Evolutionary conservation across 2,113 vertebrate genomes (phyloP), one percentile per base, ranked within the genome.

Genomic region (Platycercus adscitus): DNA sequence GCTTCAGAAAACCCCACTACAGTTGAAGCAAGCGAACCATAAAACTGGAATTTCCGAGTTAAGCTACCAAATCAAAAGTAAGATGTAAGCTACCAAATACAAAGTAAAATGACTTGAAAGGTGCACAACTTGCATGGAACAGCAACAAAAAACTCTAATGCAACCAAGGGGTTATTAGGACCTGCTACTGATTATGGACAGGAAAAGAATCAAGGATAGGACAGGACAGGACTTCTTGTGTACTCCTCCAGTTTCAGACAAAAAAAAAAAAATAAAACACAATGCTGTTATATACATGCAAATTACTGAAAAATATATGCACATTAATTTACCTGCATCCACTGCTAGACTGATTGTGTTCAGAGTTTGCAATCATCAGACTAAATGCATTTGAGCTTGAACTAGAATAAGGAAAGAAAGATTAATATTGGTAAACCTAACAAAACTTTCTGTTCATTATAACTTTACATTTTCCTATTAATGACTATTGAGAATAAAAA

Each of bases 281-380:
- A 6, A 55, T 8, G 26, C 44, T 69, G 68, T 49, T 31, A 70
- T 10, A 43, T 25, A 73, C 18, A n/a, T 71, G 68, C 37, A 93
- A 78, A 60, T 58, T 35, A 68, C 39, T 63, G 35, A 75, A 69
- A 66, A 66, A 71, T 17, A 50, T 2, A 44, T 23, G 14, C 7
- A 19, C 5, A 28, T 26, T 89, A 69, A 73, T 98, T 97, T 93
- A 99, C 99, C 99, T 99, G 98, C 98, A 99, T 91, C 99, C 98
- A 13, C 98, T 99, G 69, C 98, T 98, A 47, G 99, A 99, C 2
- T 98, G 98, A 96, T 98, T 98, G 97, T 98, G 98, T 80, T 98
- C 98, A 7, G 98, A 98, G 94, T 98, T 98, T 5, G 95, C 94
- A 96, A 98, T 99, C 89, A 98, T 98, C 94, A 99, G 97, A 88